Evolutionary conservation across 1,140 invertebrate genomes (phyloP).

Genomic region (Drosophila ogumai): DNA sequence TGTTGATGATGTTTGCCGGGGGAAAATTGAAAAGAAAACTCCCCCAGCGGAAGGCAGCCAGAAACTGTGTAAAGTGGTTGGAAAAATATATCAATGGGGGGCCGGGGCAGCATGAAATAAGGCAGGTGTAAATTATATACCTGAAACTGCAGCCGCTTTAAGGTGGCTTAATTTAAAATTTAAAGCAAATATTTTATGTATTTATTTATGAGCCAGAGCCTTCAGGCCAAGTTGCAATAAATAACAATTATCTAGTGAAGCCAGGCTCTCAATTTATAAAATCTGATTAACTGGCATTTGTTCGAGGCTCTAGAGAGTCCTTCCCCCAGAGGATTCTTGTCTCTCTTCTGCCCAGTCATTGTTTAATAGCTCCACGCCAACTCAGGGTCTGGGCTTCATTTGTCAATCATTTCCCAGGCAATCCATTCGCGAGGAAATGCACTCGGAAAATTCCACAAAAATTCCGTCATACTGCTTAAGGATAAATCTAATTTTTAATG

Average conservation of each 20-base stretch:
- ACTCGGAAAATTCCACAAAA: constrained; percentile 11
- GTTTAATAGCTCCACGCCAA: constrained; percentile 60
- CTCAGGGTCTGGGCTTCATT: constrained; percentile 54
- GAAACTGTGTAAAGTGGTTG: constrained; percentile 5
- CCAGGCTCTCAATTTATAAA: constrained; percentile 14
- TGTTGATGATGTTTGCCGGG: constrained; percentile 57
- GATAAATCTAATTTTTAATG: not conserved
- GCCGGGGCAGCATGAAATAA: constrained; percentile 1
- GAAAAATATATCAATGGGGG: constrained; percentile 16
- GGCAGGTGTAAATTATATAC: not conserved
- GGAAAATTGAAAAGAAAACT: constrained; percentile 61
- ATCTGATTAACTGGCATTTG: constrained; percentile 47
- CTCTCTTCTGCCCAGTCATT: constrained; percentile 19
- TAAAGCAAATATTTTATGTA: too few species aligned
- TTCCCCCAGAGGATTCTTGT: not conserved
- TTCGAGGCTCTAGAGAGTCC: constrained; percentile 9
- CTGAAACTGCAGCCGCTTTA: not conserved
- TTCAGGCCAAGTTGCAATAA: not conserved
- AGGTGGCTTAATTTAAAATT: not conserved
- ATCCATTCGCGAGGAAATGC: constrained; percentile 30
- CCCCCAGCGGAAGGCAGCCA: constrained; percentile 8
- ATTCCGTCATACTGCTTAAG: too few species aligned
- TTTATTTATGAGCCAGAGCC: too few species aligned
- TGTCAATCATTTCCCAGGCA: constrained; percentile 60
- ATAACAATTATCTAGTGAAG: constrained; percentile 12